A percentile compares a stretch with the other conserved stretches of the same genome.
Evolutionary conservation across 1,140 invertebrate genomes (phyloP).

Genomic region (Oryzaephilus surinamensis): DNA sequence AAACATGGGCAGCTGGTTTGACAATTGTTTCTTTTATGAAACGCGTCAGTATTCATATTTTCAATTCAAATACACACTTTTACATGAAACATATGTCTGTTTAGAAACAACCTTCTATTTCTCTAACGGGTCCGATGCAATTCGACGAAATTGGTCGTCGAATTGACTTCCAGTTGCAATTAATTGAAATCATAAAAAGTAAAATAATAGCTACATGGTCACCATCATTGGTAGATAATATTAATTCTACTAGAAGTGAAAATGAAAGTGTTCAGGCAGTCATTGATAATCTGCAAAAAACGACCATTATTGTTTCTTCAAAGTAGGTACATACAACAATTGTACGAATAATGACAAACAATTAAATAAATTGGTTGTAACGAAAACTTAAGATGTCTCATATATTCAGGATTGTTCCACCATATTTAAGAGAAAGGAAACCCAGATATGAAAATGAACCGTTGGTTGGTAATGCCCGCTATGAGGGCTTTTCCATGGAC

Average conservation of each 20-base stretch:
- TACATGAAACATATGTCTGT: neutral
- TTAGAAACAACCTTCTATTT: slow-evolving; percentile 5
- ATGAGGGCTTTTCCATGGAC: slow-evolving; percentile 73
- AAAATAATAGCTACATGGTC: slow-evolving; percentile 20
- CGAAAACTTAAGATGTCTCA: neutral
- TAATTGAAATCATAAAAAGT: too few relatives aligned
- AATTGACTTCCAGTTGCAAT: too few relatives aligned
- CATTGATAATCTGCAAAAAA: slow-evolving; percentile 19
- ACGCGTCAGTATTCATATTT: slow-evolving; percentile 51
- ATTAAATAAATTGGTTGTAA: neutral
- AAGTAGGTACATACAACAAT: too few relatives aligned
- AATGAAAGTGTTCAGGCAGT: slow-evolving; percentile 16
- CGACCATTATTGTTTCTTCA: slow-evolving; percentile 33
- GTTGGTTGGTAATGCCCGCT: slow-evolving; percentile 47
- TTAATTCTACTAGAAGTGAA: slow-evolving; percentile 17
- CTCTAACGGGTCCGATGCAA: slow-evolving; percentile 11
- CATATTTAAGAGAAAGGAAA: slow-evolving; percentile 56
- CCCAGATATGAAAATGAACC: slow-evolving; percentile 37
- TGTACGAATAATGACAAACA: neutral
- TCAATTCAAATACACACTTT: slow-evolving; percentile 4
- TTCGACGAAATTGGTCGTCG: slow-evolving; percentile 21
- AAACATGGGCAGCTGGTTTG: slow-evolving; percentile 39
- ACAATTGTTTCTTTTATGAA: slow-evolving; percentile 65
- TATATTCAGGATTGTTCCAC: slow-evolving; percentile 52
- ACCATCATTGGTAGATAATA: slow-evolving; percentile 15